Evolutionary conservation across 2,888 invertebrate genomes (phyloP).

Genomic region (Drosophila cracens): DNA sequence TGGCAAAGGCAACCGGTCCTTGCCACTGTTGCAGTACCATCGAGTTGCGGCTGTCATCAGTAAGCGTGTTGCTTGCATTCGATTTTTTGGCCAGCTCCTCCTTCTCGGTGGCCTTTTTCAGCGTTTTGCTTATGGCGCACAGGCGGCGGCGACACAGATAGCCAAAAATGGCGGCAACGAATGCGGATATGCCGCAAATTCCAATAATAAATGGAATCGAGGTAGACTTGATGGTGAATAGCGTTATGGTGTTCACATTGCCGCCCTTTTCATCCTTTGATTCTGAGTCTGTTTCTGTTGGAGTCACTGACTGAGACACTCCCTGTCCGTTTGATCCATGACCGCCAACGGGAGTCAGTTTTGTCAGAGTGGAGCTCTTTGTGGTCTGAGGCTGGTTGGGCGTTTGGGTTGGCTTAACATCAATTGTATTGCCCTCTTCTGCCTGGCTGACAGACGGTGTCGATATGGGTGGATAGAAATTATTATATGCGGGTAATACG

Average conservation of each 20-base stretch:
- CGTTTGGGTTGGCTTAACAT: constrained; percentile 12
- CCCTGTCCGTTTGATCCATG: constrained; percentile 35
- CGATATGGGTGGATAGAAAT: constrained; percentile 72
- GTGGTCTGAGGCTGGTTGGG: constrained; percentile 19
- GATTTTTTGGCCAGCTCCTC: constrained; percentile 90
- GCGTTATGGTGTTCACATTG: constrained; percentile 29
- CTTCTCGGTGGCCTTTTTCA: constrained; percentile 86
- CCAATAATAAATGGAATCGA: constrained; percentile 89
- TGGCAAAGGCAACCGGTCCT: constrained; percentile 91
- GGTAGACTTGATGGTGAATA: constrained; percentile 86
- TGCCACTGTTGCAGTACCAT: constrained; percentile 92
- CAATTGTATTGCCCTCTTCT: constrained; percentile 30
- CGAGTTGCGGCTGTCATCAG: constrained; percentile 84
- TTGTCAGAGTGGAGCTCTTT: constrained; percentile 38
- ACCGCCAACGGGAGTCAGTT: constrained; percentile 75
- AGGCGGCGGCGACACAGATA: constrained; percentile 89
- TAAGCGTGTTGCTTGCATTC: constrained; percentile 82
- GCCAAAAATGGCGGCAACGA: constrained; percentile 88
- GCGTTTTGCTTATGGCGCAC: constrained; percentile 88
- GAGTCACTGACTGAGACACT: constrained; percentile 6
- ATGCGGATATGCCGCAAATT: constrained; percentile 89
- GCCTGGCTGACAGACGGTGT: constrained; percentile 2
- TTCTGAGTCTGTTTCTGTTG: neutral
- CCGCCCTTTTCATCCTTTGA: constrained; percentile 13
- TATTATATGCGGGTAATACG: constrained; percentile 79